Evolutionary conservation across 2,113 vertebrate species (phyloP).

Genomic region (Archocentrus centrarchus): DNA sequence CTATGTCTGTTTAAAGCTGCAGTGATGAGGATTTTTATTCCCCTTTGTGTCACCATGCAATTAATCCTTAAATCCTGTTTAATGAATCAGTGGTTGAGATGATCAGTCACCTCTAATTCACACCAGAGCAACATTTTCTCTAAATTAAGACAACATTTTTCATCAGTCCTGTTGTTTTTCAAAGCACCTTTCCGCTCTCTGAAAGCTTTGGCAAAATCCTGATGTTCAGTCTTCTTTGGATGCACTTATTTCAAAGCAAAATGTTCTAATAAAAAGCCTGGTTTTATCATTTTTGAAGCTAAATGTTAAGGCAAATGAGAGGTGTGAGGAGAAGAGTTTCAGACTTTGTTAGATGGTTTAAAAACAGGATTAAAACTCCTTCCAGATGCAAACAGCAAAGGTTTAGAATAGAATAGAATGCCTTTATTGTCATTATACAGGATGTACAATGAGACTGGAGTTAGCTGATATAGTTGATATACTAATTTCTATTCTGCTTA

Average conservation of each 20-base stretch:
- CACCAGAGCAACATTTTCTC: background rate
- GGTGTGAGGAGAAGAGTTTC: background rate
- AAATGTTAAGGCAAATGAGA: background rate
- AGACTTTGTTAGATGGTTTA: background rate
- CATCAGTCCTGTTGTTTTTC: background rate
- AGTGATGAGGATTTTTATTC: background rate
- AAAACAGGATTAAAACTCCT: background rate
- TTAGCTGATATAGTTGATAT: too few relatives aligned
- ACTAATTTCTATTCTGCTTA: background rate
- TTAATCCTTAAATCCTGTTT: background rate
- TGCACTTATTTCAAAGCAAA: background rate
- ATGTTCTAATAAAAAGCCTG: too few relatives aligned
- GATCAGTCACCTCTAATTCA: background rate
- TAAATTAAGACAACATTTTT: background rate
- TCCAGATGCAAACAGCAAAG: background rate
- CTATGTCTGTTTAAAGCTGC: background rate
- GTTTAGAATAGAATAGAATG: too few relatives aligned
- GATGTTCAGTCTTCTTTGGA: background rate
- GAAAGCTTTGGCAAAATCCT: background rate
- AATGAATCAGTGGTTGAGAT: background rate
- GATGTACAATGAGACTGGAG: too few relatives aligned
- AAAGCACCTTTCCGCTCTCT: background rate
- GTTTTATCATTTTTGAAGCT: background rate
- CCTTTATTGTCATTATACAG: too few relatives aligned
- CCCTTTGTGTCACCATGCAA: background rate